Evolutionary conservation across 2,113 vertebrate species (phyloP), one percentile per base, ranked within the genome.

Genomic region (Pogonocichla stellata): DNA sequence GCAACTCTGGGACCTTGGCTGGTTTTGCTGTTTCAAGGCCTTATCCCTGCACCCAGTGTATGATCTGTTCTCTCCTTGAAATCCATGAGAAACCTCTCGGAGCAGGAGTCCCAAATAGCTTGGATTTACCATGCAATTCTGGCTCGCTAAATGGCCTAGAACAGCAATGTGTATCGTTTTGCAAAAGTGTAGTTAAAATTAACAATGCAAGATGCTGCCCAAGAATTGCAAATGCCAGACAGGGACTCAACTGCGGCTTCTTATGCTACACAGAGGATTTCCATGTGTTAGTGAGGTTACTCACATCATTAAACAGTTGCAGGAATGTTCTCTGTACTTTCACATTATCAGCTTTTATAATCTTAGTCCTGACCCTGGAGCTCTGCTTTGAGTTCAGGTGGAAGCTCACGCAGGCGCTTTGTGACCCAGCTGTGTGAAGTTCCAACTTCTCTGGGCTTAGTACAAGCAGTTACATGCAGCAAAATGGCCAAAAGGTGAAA

Each of bases 281-380:
- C 80, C 40, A 2, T 17, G 60, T 86, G 51, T 70, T 29, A 71
- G 73, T 84, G 62, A 42, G 38, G 73, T 89, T 95, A 36, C 77
- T 78, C 86, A 66, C 80, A 86, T 89, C 87, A 71, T 91, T 89
- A 95, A 91, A 48, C 78, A 75, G 79, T 84, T 89, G 69, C 51
- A 87, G 38, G 33, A 74, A 40, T 33, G 10, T 67, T 87, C 80
- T 71, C 51, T 1, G 5, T 51, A 47, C 78, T 91, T 91, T 28
- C 19, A 79, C 57, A 64, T 84, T 75, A 57, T 81, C 93, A 91
- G 53, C 73, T 40, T 82, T 93, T 82, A 69, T 38, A 87, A 87
- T 89, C 80, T 62, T n/a, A 72, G 78, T 57, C 38, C 70, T 89
- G 61, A 84, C 77, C 80, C 84, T 66, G 77, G 56, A 91, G 73